Base-by-base conservation (phyloP, 2,888 invertebrate species). In the Agonopterix subpropinquella region DNA sequence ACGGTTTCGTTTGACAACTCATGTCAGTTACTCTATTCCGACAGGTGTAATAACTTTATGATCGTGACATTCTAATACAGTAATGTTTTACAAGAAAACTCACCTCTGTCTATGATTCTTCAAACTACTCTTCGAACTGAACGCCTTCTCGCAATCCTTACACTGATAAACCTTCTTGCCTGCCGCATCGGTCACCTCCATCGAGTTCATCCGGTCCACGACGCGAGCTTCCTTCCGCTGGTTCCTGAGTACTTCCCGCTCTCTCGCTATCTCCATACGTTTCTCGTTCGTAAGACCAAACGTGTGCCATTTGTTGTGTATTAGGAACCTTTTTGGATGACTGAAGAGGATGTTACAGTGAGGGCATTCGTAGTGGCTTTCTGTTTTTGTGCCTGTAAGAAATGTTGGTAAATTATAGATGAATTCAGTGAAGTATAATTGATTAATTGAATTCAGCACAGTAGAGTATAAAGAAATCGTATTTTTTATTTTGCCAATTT, bases 291-390 rank as follows among this genome's bases (percentile, higher is more conserved):
- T 75, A 0, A 78, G 57, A 0, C 86, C 86, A 11, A 86, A 81
- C 0, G 72, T 64, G 52, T 89, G 89, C 89, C 89, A 89, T 45
- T 88, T 88, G 2, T 64, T 60, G 49, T 89, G 89, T 0, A 89
- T 72, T 0, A 89, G 65, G 48, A 82, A 86, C 1, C 89, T 59
- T 45, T 89, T 89, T 1, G 83, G 81, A 47, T 87, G 67, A 0
- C 60, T 61, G 28, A 89, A 75, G 1, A 79, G 58, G 0, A 86
- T 56, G 1, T 55, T 54, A 43, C 89, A 89, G 47, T 79, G 64
- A 0, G 78, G 73, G 11, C 89, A 89, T 58, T 84, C 83, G 1
- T 67, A 85, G 53, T 63, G 71, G 1, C 13, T 11, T 1, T 42
- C 13, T 11, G 42, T 2, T 11, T 42, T 13, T 42, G 42, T 11